Percentiles rank a stretch among this genome's conserved stretches.
Conservation (phyloP, 2,113 vertebrate species). For the Archocentrus centrarchus region DNA sequence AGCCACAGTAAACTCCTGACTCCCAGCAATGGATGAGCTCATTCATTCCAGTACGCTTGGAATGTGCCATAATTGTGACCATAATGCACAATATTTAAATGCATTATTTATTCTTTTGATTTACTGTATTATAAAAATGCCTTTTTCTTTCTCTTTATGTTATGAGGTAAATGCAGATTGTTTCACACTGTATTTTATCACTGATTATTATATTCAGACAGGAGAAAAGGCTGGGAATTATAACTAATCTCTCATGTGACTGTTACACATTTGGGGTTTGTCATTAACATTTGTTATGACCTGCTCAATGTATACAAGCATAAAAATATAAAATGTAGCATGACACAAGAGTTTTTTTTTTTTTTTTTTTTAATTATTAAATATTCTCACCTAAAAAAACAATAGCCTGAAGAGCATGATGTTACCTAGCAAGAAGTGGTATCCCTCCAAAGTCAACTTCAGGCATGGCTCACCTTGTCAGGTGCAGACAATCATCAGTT, state of each 20-base stretch:
- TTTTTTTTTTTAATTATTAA: neutral
- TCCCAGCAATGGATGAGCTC: neutral
- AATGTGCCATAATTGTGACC: neutral
- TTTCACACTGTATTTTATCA: neutral
- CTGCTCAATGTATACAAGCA: too few species aligned
- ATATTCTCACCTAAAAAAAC: neutral
- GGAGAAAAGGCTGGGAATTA: neutral
- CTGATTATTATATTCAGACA: constrained; percentile 18
- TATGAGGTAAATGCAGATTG: neutral
- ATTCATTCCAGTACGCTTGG: neutral
- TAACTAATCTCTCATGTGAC: neutral
- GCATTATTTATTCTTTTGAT: neutral
- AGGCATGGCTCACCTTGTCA: neutral
- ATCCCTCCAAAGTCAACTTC: neutral
- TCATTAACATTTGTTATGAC: neutral
- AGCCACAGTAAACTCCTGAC: neutral
- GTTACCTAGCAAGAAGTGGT: neutral
- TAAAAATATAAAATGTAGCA: too few species aligned
- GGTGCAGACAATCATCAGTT: neutral
- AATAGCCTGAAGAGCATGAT: neutral
- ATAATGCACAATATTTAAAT: constrained; percentile 7
- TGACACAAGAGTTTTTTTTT: too few species aligned
- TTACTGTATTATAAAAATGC: constrained; percentile 5
- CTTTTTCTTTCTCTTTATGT: neutral
- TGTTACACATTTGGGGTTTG: neutral